Percentiles rank a stretch among this genome's conserved stretches.
Conservation (phyloP, 2,888 invertebrate genomes). For the Doris montereyensis region DNA sequence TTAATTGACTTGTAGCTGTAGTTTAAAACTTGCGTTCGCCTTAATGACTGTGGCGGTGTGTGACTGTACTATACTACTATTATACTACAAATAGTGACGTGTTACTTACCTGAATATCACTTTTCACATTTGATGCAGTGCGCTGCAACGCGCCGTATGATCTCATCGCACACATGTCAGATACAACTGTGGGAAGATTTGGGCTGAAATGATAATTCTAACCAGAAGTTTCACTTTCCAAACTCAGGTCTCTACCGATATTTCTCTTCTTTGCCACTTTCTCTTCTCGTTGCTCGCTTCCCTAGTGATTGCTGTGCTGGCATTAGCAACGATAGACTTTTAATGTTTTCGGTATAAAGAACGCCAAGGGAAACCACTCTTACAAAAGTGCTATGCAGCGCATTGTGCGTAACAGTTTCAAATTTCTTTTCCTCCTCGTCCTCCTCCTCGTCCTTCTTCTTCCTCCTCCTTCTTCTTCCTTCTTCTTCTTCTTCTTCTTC, state of each 20-base stretch:
- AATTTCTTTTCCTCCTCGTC: background rate
- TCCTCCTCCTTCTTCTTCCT: background rate
- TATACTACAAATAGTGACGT: too few species aligned
- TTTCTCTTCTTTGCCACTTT: too few species aligned
- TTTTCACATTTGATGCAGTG: background rate
- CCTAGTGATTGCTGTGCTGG: conserved; percentile 39
- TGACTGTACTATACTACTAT: too few species aligned
- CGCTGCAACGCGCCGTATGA: background rate
- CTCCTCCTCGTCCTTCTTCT: background rate
- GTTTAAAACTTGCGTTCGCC: too few species aligned
- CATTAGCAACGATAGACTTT: conserved; percentile 34
- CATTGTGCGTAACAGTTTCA: too few species aligned
- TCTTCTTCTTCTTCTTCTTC: background rate
- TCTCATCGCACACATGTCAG: background rate
- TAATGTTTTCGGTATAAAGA: background rate
- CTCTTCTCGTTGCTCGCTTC: conserved; percentile 31
- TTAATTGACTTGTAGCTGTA: too few species aligned
- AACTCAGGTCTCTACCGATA: too few species aligned
- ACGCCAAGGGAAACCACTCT: background rate
- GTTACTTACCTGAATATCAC: background rate
- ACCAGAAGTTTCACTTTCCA: too few species aligned
- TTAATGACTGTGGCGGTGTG: too few species aligned
- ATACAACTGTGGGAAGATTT: too few species aligned
- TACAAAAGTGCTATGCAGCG: too few species aligned
- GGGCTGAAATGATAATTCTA: too few species aligned